Conservation (phyloP, 2,113 vertebrate species). For the Gavialis gangeticus region DNA sequence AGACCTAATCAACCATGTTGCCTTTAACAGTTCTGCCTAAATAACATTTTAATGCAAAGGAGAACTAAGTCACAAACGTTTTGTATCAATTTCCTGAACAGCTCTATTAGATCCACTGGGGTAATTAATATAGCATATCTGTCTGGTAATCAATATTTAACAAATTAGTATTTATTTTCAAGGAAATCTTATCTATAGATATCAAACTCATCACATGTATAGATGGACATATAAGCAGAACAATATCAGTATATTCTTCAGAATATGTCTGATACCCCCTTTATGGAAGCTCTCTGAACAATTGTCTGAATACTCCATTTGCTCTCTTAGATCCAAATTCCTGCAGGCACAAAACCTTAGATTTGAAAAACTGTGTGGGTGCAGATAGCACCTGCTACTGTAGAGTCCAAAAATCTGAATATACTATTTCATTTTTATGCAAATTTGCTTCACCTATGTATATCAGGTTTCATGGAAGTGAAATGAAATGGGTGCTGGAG, state of each 20-base stretch:
- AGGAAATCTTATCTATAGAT: background rate
- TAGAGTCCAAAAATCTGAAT: no score
- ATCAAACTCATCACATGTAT: background rate
- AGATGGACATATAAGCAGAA: background rate
- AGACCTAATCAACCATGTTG: background rate
- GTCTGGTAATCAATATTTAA: background rate
- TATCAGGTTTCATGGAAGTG: background rate
- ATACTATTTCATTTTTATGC: no score
- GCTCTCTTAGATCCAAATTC: background rate
- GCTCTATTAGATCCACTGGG: background rate
- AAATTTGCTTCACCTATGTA: background rate
- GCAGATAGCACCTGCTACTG: background rate
- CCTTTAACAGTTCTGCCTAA: background rate
- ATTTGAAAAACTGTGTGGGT: background rate
- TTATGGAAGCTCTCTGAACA: background rate
- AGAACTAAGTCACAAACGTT: background rate
- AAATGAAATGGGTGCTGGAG: background rate
- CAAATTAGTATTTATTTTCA: background rate
- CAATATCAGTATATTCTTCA: background rate
- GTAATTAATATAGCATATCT: background rate
- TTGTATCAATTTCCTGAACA: background rate
- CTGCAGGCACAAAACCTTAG: background rate
- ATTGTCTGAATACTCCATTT: background rate
- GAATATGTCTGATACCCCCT: background rate
- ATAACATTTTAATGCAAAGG: background rate